Base-by-base conservation (phyloP, 1,140 invertebrate genomes). In the Conus betulinus region DNA sequence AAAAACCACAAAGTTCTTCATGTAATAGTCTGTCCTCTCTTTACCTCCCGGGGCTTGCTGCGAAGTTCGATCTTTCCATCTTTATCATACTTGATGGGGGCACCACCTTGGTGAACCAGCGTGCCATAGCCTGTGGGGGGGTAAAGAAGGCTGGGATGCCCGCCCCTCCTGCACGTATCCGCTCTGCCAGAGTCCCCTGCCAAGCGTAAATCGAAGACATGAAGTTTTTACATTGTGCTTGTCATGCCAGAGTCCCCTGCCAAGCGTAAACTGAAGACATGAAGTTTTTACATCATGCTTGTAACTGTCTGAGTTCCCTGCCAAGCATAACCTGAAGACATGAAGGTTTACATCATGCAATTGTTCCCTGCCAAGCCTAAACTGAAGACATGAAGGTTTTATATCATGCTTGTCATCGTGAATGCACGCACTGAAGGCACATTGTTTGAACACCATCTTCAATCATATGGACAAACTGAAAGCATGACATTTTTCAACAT, bases 71-170 rank as follows among this genome's bases (percentile, higher is more conserved):
- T 92, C 27, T 92, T n/a, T 10, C 95, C 94, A 86, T 96, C 95
- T 10, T 91, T 71, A 85, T 96, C 96, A 94, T 99, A 99, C 94
- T 99, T 99, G 78, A 99, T 97, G 8, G 99, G 39, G 5, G 98
- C 96, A 55, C 98, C 99, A 57, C 96, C 99, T 95, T 99, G 97
- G 93, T 99, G 98, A 63, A 99, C 97, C 51, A 99, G 96, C 3
- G 99, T 99, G 17, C 98, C 98, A 95, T 96, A 99, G 1, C 97
- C 99, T 57, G 99, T 99, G 2, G 99, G n/a, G n/a, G 98, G 25
- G 99, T 99, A 91, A 97, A 99, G 95, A 99, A 99, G 3, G 99
- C 99, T 52, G 99, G 99, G 90, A 99, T 98, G 51, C 99, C 99
- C 76, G 99, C 98, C 76, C 99, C 99, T 85, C 98, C 93, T 63